Percentiles rank a stretch among this genome's conserved stretches.
Evolutionary conservation across 2,113 vertebrate genomes (phyloP).

Genomic region (Notarius quadriscutis): DNA sequence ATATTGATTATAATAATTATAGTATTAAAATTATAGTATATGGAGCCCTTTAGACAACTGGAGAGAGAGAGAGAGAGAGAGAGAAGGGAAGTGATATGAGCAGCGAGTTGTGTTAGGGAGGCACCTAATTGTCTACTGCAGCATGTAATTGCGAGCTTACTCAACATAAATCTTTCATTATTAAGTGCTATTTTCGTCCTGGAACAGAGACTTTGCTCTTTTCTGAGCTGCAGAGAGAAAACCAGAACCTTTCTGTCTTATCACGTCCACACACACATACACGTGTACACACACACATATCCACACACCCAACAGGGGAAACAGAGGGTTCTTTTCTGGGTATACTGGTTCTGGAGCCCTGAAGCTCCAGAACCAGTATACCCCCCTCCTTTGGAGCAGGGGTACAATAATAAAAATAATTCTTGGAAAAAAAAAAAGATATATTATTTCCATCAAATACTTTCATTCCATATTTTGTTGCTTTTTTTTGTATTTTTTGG

Average conservation of each 20-base stretch:
- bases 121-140: constrained; percentile 79
- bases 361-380: too few species aligned
- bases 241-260: constrained; percentile 11
- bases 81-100: constrained; percentile 31
- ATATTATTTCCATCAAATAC: too few species aligned
- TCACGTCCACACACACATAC: constrained; percentile 27
- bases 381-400: too few species aligned
- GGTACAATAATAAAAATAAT: too few species aligned
- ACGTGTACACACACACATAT: constrained; percentile 10
- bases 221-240: constrained; percentile 22
- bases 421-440: too few species aligned
- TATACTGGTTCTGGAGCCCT: too few species aligned
- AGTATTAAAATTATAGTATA: neutral
- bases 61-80: constrained; percentile 32
- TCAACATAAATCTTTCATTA: constrained; percentile 78
- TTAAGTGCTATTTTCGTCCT: constrained; percentile 74
- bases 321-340: neutral
- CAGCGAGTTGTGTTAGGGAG: constrained; percentile 55
- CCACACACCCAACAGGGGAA: neutral
- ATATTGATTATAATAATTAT: constrained; percentile 10
- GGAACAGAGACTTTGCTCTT: constrained; percentile 49
- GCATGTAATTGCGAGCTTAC: constrained; percentile 78
- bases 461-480: too few species aligned
- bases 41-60: neutral
- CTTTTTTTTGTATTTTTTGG: too few species aligned